phyloP scores from a whole-genome alignment of 2,797 vertebrate genomes.

The Centropyge bicolor region DNA sequence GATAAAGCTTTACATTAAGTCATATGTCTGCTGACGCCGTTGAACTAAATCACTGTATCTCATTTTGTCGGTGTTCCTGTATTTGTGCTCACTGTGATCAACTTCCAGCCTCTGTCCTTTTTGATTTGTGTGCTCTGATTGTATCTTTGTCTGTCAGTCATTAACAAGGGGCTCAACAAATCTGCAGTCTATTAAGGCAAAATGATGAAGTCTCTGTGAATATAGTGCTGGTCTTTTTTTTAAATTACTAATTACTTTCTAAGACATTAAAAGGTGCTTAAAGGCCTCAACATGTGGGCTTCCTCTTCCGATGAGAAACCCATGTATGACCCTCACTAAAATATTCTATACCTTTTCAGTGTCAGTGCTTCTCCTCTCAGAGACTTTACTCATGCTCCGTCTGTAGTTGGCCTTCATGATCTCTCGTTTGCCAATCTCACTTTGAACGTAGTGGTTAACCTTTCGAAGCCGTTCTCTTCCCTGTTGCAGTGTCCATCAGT shows the following conservation, averaged over 20 bases:
- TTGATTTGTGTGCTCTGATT: constrained; percentile 21
- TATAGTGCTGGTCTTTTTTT: neutral
- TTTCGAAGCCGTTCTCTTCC: neutral
- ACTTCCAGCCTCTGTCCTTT: constrained; percentile 14
- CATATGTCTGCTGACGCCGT: neutral
- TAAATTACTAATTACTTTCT: neutral
- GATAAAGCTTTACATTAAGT: constrained; percentile 5
- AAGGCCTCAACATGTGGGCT: neutral
- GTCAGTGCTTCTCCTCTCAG: constrained; percentile 26
- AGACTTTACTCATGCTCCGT: constrained; percentile 32
- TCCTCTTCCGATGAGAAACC: neutral
- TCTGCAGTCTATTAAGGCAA: neutral
- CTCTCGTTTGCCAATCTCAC: neutral
- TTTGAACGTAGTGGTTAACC: neutral
- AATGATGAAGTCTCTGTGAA: constrained; percentile 53
- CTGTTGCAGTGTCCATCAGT: neutral
- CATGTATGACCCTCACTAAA: neutral
- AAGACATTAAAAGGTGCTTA: neutral
- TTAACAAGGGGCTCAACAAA: constrained; percentile 31
- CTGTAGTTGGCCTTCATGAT: neutral
- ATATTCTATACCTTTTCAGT: neutral
- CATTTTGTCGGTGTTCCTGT: constrained; percentile 12
- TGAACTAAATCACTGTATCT: constrained; percentile 8
- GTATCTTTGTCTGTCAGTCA: constrained; percentile 34
- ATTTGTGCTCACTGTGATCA: constrained; percentile 32